These are phyloP conservation scores for Cryptocephalus primarius DNA, from an alignment of 2,888 invertebrate genomes.

Conservation along the genomic window DNA sequence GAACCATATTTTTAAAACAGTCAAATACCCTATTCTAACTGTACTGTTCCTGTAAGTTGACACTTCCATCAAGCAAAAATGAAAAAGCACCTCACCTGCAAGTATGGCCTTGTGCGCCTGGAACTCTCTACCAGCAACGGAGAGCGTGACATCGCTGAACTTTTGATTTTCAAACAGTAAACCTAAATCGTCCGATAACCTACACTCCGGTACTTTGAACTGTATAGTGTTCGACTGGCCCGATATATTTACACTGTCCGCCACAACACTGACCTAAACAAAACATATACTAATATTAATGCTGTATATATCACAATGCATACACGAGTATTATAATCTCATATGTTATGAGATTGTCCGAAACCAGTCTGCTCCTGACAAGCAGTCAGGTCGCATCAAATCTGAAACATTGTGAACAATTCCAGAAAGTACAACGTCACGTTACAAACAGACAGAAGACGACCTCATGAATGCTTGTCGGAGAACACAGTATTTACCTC, in stretches of 20 bases:
- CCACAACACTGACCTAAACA: constrained; percentile 80
- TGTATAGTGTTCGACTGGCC: constrained; percentile 97
- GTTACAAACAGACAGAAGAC: neutral
- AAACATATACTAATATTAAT: constrained; percentile 21
- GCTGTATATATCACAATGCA: constrained; percentile 2
- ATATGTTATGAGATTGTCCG: no score
- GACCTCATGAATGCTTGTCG: neutral
- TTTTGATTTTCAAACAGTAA: constrained; percentile 92
- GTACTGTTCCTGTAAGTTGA: no score
- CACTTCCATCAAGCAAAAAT: no score
- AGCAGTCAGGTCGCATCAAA: no score
- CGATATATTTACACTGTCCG: constrained; percentile 98
- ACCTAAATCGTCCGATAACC: constrained; percentile 88
- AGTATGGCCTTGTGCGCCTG: constrained; percentile 97
- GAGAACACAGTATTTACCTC: constrained; percentile 51
- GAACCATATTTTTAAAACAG: no score
- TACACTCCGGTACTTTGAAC: constrained; percentile 93
- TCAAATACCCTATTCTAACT: no score
- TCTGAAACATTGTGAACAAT: no score
- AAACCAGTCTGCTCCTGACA: no score
- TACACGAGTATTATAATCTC: no score
- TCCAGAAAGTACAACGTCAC: neutral
- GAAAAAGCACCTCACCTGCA: constrained; percentile 51
- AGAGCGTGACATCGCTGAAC: constrained; percentile 95
- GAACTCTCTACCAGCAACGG: constrained; percentile 81